Evolutionary conservation across 2,113 vertebrate genomes (phyloP).

Genomic region (Pseudopodoces humilis): DNA sequence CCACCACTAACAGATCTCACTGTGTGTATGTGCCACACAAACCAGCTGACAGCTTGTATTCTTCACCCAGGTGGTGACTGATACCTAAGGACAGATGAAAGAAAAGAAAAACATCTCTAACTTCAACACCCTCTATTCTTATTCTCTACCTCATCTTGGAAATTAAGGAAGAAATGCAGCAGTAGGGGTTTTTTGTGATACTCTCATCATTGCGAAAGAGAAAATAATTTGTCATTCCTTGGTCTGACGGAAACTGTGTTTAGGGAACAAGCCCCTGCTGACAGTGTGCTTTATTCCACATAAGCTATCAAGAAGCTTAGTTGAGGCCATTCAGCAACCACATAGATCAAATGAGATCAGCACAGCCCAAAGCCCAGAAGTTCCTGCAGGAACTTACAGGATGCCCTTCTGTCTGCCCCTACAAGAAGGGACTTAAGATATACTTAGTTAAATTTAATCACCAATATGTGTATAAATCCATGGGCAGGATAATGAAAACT

Average conservation of each 20-base stretch:
- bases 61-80: constrained; percentile 36
- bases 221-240: constrained; percentile 68
- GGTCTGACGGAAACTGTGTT: constrained; percentile 53
- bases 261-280: constrained; percentile 39
- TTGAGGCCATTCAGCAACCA: constrained; percentile 12
- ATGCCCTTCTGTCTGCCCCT: background rate
- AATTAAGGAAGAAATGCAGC: constrained; percentile 36
- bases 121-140: background rate
- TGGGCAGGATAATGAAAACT: constrained; percentile 71
- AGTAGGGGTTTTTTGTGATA: constrained; percentile 2
- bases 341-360: background rate
- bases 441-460: background rate
- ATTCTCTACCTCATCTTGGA: background rate
- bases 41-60: background rate
- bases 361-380: background rate
- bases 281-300: constrained; percentile 38
- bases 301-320: constrained; percentile 48
- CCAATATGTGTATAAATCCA: constrained; percentile 62
- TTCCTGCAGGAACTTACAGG: background rate
- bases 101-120: constrained; percentile 27
- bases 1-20: background rate
- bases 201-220: constrained; percentile 50
- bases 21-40: background rate
- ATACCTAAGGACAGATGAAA: constrained; percentile 38
- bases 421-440: background rate